These are phyloP conservation scores for Typhlichthys subterraneus DNA, from an alignment of 2,797 vertebrate species.

Conservation along the genomic window DNA sequence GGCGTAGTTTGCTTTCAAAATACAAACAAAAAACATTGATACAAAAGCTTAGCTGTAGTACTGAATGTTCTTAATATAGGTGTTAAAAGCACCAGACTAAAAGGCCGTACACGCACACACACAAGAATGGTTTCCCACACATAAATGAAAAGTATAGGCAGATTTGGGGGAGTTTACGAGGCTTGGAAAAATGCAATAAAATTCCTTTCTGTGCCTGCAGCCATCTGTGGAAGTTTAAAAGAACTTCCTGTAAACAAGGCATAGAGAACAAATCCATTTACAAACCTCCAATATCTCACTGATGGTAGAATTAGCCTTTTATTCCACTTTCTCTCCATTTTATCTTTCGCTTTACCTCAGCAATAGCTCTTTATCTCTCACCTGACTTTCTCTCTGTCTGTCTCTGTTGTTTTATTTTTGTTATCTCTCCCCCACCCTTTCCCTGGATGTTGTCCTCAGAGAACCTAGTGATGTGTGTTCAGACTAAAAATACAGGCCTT, in stretches of 20 bases:
- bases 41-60: too few relatives aligned
- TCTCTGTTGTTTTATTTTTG: conserved; percentile 4
- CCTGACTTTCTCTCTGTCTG: conserved; percentile 22
- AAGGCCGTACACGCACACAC: conserved; percentile 10
- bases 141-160: conserved; percentile 69
- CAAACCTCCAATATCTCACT: conserved; percentile 52
- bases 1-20: too few relatives aligned
- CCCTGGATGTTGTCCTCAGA: conserved; percentile 12
- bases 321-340: conserved; percentile 59
- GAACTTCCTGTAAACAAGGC: conserved; percentile 83
- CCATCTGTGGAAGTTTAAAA: conserved; percentile 79
- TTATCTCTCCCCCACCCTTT: conserved; percentile 2
- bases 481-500: neutral
- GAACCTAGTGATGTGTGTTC: conserved; percentile 2
- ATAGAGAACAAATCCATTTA: conserved; percentile 75
- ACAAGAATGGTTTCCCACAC: conserved; percentile 73
- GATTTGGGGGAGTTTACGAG: conserved; percentile 69
- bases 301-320: conserved; percentile 59
- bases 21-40: too few relatives aligned
- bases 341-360: conserved; percentile 27
- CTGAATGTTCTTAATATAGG: too few relatives aligned
- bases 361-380: conserved; percentile 18
- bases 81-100: neutral
- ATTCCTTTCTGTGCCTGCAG: conserved; percentile 74
- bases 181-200: conserved; percentile 81